Evolutionary conservation across 1,140 invertebrate genomes (phyloP).

Genomic region (Trialeurodes vaporariorum): DNA sequence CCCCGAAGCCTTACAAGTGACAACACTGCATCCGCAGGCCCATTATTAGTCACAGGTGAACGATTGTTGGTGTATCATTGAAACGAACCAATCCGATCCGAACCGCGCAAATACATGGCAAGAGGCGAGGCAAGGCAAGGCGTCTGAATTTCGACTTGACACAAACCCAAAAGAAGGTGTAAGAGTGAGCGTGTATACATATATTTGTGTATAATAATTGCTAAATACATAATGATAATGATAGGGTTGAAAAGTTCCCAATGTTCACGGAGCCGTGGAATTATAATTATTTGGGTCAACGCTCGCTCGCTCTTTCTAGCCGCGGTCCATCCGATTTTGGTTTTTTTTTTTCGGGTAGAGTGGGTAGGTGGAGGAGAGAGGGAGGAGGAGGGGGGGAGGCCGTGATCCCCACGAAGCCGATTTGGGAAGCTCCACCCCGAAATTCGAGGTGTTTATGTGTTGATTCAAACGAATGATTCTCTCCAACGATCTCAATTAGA

Average conservation of each 20-base stretch:
- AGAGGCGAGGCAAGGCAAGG: too few relatives aligned
- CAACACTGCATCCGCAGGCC: too few relatives aligned
- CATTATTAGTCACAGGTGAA: too few relatives aligned
- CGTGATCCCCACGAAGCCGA: neutral
- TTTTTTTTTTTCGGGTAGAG: too few relatives aligned
- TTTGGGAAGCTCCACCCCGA: neutral
- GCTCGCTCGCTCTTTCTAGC: neutral
- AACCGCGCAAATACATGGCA: too few relatives aligned
- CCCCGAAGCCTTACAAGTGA: too few relatives aligned
- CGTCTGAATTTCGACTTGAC: too few relatives aligned
- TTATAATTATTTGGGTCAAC: neutral
- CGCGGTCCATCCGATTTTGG: neutral
- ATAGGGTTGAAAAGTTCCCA: neutral
- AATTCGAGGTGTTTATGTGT: neutral
- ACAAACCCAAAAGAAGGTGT: too few relatives aligned
- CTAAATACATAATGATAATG: neutral
- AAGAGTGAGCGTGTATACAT: neutral
- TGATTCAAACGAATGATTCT: neutral
- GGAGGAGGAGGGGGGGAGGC: too few relatives aligned
- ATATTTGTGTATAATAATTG: neutral
- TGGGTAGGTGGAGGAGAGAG: too few relatives aligned
- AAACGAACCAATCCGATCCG: too few relatives aligned
- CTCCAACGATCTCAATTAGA: neutral
- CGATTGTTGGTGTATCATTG: too few relatives aligned
- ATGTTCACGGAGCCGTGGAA: neutral